These are phyloP conservation scores for Coccyzus lansbergi DNA, from an alignment of 2,797 vertebrate species.

Conservation along the genomic window DNA sequence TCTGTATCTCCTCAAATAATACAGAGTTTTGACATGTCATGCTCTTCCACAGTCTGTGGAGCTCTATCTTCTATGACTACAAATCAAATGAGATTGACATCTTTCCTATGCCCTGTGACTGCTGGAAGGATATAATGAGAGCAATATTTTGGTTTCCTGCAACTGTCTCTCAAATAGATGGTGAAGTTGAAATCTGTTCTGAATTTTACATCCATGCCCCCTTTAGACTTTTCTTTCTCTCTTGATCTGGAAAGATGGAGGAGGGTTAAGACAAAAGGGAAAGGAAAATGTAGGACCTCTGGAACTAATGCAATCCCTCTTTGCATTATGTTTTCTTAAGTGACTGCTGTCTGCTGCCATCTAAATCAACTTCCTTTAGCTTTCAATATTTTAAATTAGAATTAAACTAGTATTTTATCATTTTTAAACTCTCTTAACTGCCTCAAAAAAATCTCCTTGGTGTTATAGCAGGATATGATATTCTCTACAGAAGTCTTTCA, in stretches of 20 bases:
- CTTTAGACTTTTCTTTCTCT: not conserved
- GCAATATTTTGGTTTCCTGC: slow-evolving; percentile 45
- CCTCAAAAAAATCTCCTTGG: not conserved
- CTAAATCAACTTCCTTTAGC: not conserved
- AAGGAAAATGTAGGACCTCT: not conserved
- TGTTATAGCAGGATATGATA: not conserved
- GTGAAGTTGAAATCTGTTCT: slow-evolving; percentile 24
- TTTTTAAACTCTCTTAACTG: not conserved
- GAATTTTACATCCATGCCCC: not conserved
- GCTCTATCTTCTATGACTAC: not conserved
- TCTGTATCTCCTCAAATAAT: slow-evolving; percentile 20
- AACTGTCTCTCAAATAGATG: slow-evolving; percentile 32
- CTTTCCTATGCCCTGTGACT: slow-evolving; percentile 25
- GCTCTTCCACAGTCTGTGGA: slow-evolving; percentile 24
- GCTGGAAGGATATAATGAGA: slow-evolving; percentile 46
- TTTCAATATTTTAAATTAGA: not conserved
- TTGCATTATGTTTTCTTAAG: not conserved
- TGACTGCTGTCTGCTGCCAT: not conserved
- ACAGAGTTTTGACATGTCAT: slow-evolving; percentile 23
- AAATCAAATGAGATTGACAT: slow-evolving; percentile 49
- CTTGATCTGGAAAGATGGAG: not conserved
- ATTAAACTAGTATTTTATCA: not conserved
- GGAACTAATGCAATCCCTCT: not conserved
- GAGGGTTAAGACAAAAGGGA: not conserved
- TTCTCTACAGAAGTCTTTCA: not conserved